A percentile compares a stretch with the other conserved stretches of the same genome.
phyloP scores from a whole-genome alignment of 1,140 invertebrate genomes.

The Drosophila insularis region DNA sequence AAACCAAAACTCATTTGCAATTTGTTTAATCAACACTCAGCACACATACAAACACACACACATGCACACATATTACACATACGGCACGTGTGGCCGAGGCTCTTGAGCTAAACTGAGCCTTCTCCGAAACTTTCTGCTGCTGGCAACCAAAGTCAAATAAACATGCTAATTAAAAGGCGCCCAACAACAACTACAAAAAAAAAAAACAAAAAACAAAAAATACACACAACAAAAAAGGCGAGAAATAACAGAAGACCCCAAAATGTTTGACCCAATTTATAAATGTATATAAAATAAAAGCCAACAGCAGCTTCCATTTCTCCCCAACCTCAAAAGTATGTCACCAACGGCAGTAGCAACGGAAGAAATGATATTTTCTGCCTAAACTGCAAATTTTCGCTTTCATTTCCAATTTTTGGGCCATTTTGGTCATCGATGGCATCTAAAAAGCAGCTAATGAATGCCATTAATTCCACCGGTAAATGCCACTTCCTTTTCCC shows the following conservation, averaged over 20 bases:
- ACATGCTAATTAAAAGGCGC: constrained; percentile 77
- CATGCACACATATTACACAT: constrained; percentile 53
- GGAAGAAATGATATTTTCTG: constrained; percentile 17
- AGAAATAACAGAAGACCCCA: constrained; percentile 9
- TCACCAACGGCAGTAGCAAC: not conserved
- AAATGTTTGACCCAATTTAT: constrained; percentile 73
- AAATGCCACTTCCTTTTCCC: constrained; percentile 21
- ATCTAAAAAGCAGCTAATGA: constrained; percentile 75
- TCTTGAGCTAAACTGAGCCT: constrained; percentile 9
- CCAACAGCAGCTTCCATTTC: not conserved
- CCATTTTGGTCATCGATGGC: constrained; percentile 43
- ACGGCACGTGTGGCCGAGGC: constrained; percentile 46
- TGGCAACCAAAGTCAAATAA: constrained; percentile 72
- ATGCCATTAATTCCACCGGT: constrained; percentile 67
- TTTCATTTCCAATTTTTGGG: constrained; percentile 36
- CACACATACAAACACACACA: constrained; percentile 32
- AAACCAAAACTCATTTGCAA: constrained; percentile 76
- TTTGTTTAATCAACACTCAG: constrained; percentile 79
- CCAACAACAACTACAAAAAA: constrained; percentile 29
- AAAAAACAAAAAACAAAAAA: not conserved
- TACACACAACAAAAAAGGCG: constrained; percentile 5
- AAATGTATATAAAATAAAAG: constrained; percentile 7
- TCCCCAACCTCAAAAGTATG: not conserved
- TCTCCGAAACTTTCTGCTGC: constrained; percentile 28
- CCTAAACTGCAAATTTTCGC: constrained; percentile 31